These are phyloP conservation scores for Furcifer pardalis DNA, from an alignment of 2,797 vertebrate genomes.

Conservation along the genomic window DNA sequence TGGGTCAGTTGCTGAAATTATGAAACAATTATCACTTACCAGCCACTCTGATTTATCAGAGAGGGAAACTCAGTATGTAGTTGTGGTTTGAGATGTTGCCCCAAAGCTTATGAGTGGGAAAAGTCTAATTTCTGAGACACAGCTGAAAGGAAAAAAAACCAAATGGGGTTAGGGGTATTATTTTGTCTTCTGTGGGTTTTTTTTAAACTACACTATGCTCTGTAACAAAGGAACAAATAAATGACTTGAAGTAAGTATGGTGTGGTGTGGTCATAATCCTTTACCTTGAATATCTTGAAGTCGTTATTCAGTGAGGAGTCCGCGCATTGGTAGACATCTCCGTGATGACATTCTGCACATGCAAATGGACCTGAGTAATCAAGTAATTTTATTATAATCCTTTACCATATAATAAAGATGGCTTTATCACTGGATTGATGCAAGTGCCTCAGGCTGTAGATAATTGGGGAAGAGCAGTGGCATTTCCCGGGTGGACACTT, in stretches of 20 bases:
- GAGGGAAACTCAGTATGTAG: conserved; percentile 57
- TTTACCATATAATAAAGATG: background rate
- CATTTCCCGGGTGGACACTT: background rate
- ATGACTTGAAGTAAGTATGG: background rate
- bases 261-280: background rate
- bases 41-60: conserved; percentile 47
- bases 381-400: too few relatives aligned
- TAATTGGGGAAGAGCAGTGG: background rate
- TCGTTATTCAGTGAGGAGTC: too few relatives aligned
- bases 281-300: too few relatives aligned
- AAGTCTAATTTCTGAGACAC: background rate
- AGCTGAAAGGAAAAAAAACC: background rate
- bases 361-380: too few relatives aligned
- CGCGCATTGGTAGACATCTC: too few relatives aligned
- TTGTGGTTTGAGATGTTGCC: background rate
- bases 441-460: background rate
- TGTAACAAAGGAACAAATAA: background rate
- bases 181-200: background rate
- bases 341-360: too few relatives aligned
- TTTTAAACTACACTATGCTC: background rate
- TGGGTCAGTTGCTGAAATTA: conserved; percentile 76
- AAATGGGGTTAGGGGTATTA: background rate
- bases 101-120: conserved; percentile 22
- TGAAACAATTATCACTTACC: conserved; percentile 61
- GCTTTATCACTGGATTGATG: background rate